Base-by-base conservation (phyloP, 1,140 invertebrate species). In the Lepidurus apus region DNA sequence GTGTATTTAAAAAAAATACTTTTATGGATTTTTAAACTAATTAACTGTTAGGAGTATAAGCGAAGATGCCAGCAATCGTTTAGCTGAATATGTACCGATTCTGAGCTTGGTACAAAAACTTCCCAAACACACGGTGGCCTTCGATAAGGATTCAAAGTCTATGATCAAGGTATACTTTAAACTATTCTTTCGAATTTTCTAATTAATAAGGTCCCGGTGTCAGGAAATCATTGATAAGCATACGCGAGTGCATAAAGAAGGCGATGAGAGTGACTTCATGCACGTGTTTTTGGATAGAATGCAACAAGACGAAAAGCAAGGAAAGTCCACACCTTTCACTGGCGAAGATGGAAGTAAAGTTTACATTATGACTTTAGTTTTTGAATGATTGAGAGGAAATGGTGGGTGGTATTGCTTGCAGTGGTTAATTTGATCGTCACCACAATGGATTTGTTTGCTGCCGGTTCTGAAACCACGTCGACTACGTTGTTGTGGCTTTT, bases 401-500 rank as follows among this genome's bases (percentile, higher is more conserved):
- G 24, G 43, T 43, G 5, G 0, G 26, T 13, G 17, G 26, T 13
- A 17, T 13, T 44, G 26, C 44, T 76, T 17, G n/a, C 21, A 76
- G 75, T 45, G 24, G 34, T 34, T 8, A 43, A 76, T 17, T 44
- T 76, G 75, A 9, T 76, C 1, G 21, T 76, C 7, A 13, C 42
- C 21, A 42, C 47, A 7, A 47, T 43, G 43, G 75, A 76, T 76
- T 44, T 76, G 43, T 76, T 76, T 24, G 75, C 10, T 47, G 75
- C 75, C 21, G 75, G 75, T 3, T 83, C 81, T 8, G 85, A 85
- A 42, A 86, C 85, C 1, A 84, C 84, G 4, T 73, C 82, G 1
- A 83, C 84, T 0, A 83, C 85, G 6, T 75, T 86, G 7, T 79
- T 78, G 17, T 87, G 86, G 85, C 75, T 81, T 5, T 43, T 85